Evolutionary conservation across 2,888 invertebrate genomes (phyloP).

Genomic region (Xestia rhomboidea): DNA sequence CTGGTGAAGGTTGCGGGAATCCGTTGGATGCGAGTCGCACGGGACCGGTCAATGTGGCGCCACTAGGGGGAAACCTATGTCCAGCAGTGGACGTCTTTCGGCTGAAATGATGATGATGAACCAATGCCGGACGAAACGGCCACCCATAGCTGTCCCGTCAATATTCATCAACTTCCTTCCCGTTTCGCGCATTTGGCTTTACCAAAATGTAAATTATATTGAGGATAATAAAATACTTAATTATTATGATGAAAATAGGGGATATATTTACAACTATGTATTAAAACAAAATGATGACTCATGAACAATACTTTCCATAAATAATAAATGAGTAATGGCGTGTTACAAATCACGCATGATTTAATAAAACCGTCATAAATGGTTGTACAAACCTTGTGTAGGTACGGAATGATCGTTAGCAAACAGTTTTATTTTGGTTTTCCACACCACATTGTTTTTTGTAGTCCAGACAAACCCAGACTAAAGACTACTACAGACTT

Average conservation of each 20-base stretch:
- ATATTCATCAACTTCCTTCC: constrained; percentile 26
- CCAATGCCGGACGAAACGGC: too few relatives aligned
- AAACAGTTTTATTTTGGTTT: constrained; percentile 45
- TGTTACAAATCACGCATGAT: constrained; percentile 79
- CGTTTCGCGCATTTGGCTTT: neutral
- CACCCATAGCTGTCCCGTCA: neutral
- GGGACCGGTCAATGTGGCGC: too few relatives aligned
- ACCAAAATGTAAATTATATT: neutral
- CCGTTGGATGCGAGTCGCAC: too few relatives aligned
- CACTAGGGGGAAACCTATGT: too few relatives aligned
- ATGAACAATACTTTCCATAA: constrained; percentile 88
- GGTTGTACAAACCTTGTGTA: constrained; percentile 76
- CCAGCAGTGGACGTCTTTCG: too few relatives aligned
- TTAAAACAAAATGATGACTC: constrained; percentile 87
- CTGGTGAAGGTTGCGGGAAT: too few relatives aligned
- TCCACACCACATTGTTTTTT: constrained; percentile 24
- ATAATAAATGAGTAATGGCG: constrained; percentile 84
- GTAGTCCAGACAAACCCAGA: constrained; percentile 19
- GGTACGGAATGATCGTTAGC: constrained; percentile 79
- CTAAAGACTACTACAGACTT: constrained; percentile 4
- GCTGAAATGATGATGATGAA: too few relatives aligned
- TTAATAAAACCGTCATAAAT: constrained; percentile 70
- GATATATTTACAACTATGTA: constrained; percentile 88
- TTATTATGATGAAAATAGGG: constrained; percentile 90
- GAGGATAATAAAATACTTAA: constrained; percentile 68